Percentiles rank a stretch among this genome's conserved stretches.
Evolutionary conservation across 2,797 vertebrate genomes (phyloP).

Genomic region (Macropus fuliginosus): DNA sequence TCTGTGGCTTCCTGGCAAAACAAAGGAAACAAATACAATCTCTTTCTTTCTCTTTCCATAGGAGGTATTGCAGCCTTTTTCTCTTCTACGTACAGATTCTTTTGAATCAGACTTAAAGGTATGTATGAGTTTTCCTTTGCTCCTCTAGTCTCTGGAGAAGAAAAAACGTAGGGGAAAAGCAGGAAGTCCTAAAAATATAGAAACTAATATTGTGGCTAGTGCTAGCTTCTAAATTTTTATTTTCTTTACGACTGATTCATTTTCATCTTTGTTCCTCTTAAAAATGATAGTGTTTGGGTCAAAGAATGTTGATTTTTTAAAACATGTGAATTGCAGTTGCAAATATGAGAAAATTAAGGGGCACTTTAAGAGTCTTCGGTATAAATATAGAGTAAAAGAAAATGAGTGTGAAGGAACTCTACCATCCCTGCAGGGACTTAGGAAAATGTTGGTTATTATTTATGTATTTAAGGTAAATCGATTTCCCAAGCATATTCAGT

Average conservation of each 20-base stretch:
- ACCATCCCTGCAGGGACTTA: background rate
- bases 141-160: background rate
- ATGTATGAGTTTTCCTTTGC: conserved; percentile 53
- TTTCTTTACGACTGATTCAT: background rate
- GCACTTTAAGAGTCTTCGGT: background rate
- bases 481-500: background rate
- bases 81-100: conserved; percentile 5
- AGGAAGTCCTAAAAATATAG: background rate
- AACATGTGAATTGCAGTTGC: background rate
- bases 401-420: background rate
- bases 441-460: background rate
- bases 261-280: background rate
- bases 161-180: background rate
- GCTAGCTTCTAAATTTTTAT: background rate
- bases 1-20: conserved; percentile 72
- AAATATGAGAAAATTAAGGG: background rate
- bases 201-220: background rate
- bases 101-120: conserved; percentile 65
- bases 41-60: conserved; percentile 33
- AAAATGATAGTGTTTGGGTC: background rate
- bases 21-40: conserved; percentile 65
- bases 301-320: background rate
- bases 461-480: background rate
- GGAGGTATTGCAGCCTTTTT: background rate
- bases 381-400: background rate